Base-by-base conservation (phyloP, 2,888 invertebrate species). In the Malacosoma neustria region DNA sequence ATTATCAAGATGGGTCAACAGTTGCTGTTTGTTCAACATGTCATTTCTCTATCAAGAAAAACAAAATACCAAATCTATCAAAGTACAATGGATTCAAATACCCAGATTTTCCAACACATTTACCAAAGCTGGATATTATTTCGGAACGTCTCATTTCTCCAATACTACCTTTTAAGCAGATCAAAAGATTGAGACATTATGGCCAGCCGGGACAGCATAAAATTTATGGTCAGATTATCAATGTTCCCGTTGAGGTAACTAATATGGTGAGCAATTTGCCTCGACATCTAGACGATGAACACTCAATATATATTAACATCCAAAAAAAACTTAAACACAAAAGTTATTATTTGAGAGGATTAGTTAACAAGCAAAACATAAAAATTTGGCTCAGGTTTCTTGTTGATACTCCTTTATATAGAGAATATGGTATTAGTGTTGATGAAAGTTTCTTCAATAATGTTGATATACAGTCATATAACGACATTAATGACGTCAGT, bases 181-280 rank as follows among this genome's bases (percentile, higher is more conserved):
- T 69, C 41, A 56, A 64, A 44, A 46, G 61, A 30, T 51, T 66
- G 49, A 54, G 61, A 0, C 53, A 64, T 54, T 57, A 62, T 33
- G 43, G 43, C 37, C 46, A 47, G 47, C 60, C 57, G 51, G 66
- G 64, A 45, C 46, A 47, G 47, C 60, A 57, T 52, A 65, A 64
- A 45, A 70, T 71, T 11, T 40, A 54, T 14, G 68, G 62, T 0
- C 69, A 73, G 61, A 54, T 70, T 36, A 72, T 72, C 7, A 72
- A 72, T 46, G 62, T 71, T 2, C 70, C 69, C 41, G 60, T 64
- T 3, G 15, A 54, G 40, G 63, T 61, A 34, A 33, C 66, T 46
- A 48, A 52, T 1, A 66, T 65, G 64, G 60, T 65, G 35, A 51
- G 59, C 49, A 43, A 42, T 5, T 54, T 71, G 46, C 66, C 66